Base-by-base conservation (phyloP, 2,797 vertebrate species). In the Myripristis jacobus region DNA sequence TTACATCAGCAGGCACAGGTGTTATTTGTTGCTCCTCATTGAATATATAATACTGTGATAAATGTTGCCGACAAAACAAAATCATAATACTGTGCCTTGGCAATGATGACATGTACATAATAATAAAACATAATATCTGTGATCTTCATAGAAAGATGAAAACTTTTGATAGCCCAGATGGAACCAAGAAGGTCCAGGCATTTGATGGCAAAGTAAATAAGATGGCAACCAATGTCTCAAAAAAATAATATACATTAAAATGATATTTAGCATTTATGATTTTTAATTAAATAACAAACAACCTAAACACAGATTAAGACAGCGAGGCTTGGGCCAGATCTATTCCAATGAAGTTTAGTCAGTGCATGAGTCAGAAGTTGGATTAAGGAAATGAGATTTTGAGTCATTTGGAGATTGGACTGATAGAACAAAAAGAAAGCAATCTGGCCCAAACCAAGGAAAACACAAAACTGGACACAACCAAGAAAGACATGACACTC, bases 311-410 rank as follows among this genome's bases (percentile, higher is more conserved):
- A 50, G 66, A 79, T 78, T 67, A 73, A 79, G 12, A 85, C 77
- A 83, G n/a, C 79, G 71, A 46, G 79, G 80, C 25, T 88, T 87
- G 69, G 79, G 87, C 77, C 86, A 88, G 84, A 64, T 81, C 62
- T 53, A 19, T 29, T 74, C 59, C 8, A 31, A 21, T 48, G 16
- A 75, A 70, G 61, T 6, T 29, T 44, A 21, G 9, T 50, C 25
- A 1, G 4, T 4, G 19, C 29, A 6, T 13, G 15, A 68, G 24
- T 77, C 6, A 50, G 51, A 70, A 57, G 46, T 7, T 5, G 0
- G n/a, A 52, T 63, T 74, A 27, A n/a, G 16, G 11, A 9, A 19
- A 44, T 3, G 34, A 24, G 6, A 57, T 9, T 36, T 48, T 9
- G 74, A 21, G 19, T 62, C 5, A 25, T 47, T 31, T 47, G 25